Conservation (phyloP, 92 coral and sea anemone genomes). For the Zoanthus gigantus region DNA sequence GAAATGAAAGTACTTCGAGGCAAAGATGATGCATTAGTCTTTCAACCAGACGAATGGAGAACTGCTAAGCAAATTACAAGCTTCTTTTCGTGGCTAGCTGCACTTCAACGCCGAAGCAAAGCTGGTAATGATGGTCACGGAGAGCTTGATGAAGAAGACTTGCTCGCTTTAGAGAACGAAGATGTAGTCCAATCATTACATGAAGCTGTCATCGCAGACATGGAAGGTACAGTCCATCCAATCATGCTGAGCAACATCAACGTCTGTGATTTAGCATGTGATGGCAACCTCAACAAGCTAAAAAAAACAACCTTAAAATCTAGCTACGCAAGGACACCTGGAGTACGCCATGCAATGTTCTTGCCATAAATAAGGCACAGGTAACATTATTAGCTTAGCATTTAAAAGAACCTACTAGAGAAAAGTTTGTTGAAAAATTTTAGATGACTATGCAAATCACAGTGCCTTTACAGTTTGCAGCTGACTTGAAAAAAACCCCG, state of each 20-base stretch:
- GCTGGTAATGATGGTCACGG: slow-evolving; percentile 41
- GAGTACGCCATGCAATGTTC: slow-evolving; percentile 54
- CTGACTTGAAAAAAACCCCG: too few relatives aligned
- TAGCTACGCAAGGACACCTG: background rate
- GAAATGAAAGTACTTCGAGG: slow-evolving; percentile 44
- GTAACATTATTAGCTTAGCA: too few relatives aligned
- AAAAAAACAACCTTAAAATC: too few relatives aligned
- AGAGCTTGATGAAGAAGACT: slow-evolving; percentile 59
- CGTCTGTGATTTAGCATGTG: background rate
- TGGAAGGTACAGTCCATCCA: too few relatives aligned
- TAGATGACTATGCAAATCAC: too few relatives aligned
- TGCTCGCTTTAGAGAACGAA: slow-evolving; percentile 56
- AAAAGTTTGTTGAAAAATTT: too few relatives aligned
- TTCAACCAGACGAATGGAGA: slow-evolving; percentile 42
- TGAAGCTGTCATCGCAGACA: too few relatives aligned
- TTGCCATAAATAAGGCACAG: slow-evolving; percentile 36
- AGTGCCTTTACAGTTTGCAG: too few relatives aligned
- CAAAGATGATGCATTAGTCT: slow-evolving; percentile 26
- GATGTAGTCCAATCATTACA: too few relatives aligned
- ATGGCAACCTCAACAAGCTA: too few relatives aligned
- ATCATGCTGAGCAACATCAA: background rate
- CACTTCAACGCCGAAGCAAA: slow-evolving; percentile 25
- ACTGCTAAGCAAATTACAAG: slow-evolving; percentile 55
- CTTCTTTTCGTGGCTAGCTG: slow-evolving; percentile 49
- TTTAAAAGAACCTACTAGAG: too few relatives aligned